Percentiles rank a stretch among this genome's conserved stretches.
Conservation (phyloP, 2,888 invertebrate genomes). For the Drosophila quasianomalipes region DNA sequence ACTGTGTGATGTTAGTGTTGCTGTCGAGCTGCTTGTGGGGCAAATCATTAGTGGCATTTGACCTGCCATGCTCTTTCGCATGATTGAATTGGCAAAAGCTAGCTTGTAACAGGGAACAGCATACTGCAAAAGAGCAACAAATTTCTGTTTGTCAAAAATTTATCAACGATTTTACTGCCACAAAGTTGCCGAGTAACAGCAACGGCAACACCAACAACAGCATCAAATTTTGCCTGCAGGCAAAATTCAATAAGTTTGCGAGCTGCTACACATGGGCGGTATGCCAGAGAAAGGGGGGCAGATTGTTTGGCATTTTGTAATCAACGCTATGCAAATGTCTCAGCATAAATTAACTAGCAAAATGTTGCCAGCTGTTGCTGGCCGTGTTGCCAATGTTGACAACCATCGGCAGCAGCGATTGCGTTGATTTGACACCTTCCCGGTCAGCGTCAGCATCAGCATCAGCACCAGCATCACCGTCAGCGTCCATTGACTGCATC, state of each 20-base stretch:
- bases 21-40: constrained; percentile 70
- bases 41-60: constrained; percentile 83
- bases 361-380: constrained; percentile 49
- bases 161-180: constrained; percentile 53
- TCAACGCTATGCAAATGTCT: constrained; percentile 80
- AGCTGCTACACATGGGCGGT: constrained; percentile 41
- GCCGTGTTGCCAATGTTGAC: constrained; percentile 47
- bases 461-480: neutral
- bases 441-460: constrained; percentile 30
- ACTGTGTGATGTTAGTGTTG: constrained; percentile 11
- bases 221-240: constrained; percentile 50
- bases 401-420: constrained; percentile 56
- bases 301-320: constrained; percentile 74
- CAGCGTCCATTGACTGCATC: constrained; percentile 18
- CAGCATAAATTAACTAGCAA: constrained; percentile 82
- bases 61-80: constrained; percentile 74
- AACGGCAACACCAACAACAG: constrained; percentile 5
- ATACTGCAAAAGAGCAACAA: constrained; percentile 35
- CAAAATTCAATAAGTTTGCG: constrained; percentile 53
- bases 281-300: constrained; percentile 47
- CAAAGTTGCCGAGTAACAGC: constrained; percentile 31
- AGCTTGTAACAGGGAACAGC: constrained; percentile 24
- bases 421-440: constrained; percentile 75
- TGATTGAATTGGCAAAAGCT: constrained; percentile 73
- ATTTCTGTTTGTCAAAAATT: constrained; percentile 72